A percentile compares a stretch with the other conserved stretches of the same genome.
These are phyloP conservation scores for Synergus laeviventris DNA, from an alignment of 2,888 invertebrate species.

Conservation along the genomic window DNA sequence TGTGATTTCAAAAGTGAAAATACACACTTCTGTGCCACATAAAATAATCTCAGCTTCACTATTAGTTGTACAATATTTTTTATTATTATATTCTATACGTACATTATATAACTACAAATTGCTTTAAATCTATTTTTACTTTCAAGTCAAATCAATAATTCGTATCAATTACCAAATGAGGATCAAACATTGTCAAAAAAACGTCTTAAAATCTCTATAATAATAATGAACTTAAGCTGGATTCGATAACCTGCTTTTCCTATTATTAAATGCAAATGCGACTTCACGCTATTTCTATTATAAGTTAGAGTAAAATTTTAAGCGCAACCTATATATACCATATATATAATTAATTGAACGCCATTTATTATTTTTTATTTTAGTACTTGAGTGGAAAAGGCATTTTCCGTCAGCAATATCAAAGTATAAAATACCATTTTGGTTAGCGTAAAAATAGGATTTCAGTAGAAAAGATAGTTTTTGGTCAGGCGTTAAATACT, in stretches of 20 bases:
- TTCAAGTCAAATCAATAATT: too few relatives aligned
- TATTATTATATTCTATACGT: neutral
- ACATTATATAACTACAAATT: too few relatives aligned
- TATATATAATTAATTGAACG: too few relatives aligned
- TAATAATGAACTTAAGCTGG: slow-evolving; percentile 41
- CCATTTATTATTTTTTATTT: too few relatives aligned
- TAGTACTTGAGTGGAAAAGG: too few relatives aligned
- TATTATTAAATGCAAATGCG: slow-evolving; percentile 40
- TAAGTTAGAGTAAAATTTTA: neutral
- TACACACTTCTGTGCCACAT: neutral
- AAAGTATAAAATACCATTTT: too few relatives aligned
- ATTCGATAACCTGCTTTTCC: slow-evolving; percentile 48
- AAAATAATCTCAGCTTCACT: neutral
- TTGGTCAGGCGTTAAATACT: too few relatives aligned
- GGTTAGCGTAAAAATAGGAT: too few relatives aligned
- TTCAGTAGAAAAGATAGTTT: too few relatives aligned
- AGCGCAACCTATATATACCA: neutral
- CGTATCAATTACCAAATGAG: neutral
- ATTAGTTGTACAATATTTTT: neutral
- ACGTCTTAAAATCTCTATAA: neutral
- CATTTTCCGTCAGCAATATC: too few relatives aligned
- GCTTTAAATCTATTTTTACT: too few relatives aligned
- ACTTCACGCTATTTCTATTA: neutral
- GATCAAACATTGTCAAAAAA: neutral
- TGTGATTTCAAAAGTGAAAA: neutral